A percentile compares a stretch with the other conserved stretches of the same genome.
These are phyloP conservation scores for Dermatophagoides farinae DNA, from an alignment of 1,140 invertebrate species.

Conservation along the genomic window DNA sequence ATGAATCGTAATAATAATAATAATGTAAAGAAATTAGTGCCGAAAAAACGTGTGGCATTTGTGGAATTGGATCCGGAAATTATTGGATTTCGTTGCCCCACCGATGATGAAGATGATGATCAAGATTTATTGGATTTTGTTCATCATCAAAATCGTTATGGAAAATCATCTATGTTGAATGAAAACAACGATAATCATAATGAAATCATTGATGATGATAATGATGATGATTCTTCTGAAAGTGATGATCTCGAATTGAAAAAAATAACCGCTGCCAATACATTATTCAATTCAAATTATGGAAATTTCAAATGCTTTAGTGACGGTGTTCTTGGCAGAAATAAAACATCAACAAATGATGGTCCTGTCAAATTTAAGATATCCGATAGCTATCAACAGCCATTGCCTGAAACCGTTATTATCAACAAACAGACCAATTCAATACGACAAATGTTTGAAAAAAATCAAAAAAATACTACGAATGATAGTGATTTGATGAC, in stretches of 20 bases:
- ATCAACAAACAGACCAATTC: neutral
- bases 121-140: neutral
- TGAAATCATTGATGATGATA: neutral
- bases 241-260: neutral
- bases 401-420: neutral
- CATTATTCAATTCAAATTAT: slow-evolving; percentile 7
- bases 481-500: neutral
- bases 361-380: slow-evolving; percentile 4
- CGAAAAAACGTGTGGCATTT: neutral
- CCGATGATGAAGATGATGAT: neutral
- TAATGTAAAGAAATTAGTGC: neutral
- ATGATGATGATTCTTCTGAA: neutral
- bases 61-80: neutral
- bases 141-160: neutral
- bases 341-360: neutral
- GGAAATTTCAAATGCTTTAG: neutral
- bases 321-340: neutral
- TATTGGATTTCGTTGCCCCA: neutral
- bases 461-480: neutral
- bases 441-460: neutral
- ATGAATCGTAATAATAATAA: neutral
- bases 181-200: neutral
- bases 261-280: neutral
- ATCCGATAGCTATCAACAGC: neutral
- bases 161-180: neutral